A percentile compares a stretch with the other conserved stretches of the same genome.
These are phyloP conservation scores for Laodelphax striatellus DNA, from an alignment of 1,140 invertebrate species.

Conservation along the genomic window DNA sequence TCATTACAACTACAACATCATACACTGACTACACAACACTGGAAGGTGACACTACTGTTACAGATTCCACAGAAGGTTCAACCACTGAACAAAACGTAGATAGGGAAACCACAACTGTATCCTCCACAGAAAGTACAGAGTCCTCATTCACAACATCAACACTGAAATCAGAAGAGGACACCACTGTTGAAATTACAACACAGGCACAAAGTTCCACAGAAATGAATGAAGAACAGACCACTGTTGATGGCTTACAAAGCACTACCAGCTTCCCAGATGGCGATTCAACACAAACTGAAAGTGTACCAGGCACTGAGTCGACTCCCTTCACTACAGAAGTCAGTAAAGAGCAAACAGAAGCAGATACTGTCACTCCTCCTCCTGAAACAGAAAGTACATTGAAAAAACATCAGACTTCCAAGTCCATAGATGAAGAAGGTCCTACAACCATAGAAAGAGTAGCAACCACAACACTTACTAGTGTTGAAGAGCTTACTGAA, in stretches of 20 bases:
- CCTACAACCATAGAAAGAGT: neutral
- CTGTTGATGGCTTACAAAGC: neutral
- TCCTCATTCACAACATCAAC: too few species aligned
- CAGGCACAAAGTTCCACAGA: conserved; percentile 11
- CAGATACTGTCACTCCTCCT: neutral
- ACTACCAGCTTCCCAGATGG: neutral
- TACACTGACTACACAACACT: conserved; percentile 2
- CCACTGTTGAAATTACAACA: conserved; percentile 8
- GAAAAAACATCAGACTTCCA: conserved; percentile 1
- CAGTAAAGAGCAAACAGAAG: neutral
- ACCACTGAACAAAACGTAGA: conserved; percentile 14
- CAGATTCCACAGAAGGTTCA: conserved; percentile 12
- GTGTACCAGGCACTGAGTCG: neutral
- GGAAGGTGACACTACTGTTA: neutral
- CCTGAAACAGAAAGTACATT: neutral
- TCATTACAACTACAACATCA: conserved; percentile 16
- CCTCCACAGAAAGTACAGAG: too few species aligned
- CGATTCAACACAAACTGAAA: neutral
- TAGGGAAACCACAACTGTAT: too few species aligned
- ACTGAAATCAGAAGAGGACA: too few species aligned
- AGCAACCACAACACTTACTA: neutral
- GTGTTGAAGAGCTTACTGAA: neutral
- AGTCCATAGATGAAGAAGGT: neutral
- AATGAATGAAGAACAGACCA: too few species aligned
- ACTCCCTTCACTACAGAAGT: too few species aligned